Evolutionary conservation across 35 echinoderm and acorn worm genomes (phyloP), one percentile per base, ranked within the genome.

Genomic region (Apostichopus japonicus): DNA sequence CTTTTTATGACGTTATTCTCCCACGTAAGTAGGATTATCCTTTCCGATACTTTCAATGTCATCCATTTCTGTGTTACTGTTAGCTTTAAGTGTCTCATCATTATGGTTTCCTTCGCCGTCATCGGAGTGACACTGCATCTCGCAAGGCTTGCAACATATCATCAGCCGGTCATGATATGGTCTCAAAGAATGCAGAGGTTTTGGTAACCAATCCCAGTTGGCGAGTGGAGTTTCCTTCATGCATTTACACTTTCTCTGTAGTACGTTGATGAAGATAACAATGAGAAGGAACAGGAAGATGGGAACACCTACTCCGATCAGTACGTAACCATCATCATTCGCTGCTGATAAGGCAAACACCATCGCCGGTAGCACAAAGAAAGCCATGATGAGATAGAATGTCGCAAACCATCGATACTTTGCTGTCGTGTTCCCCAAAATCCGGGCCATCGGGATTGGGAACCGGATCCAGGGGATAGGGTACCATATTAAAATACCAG

Each of bases 401-500:
- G 96, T 84, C 11, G 97, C 95, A 72, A 99, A 96, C 95, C 97
- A 99, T 8, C 95, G 93, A 89, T 99, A 99, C 80, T 93, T 94
- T 23, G 97, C 97, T 23, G 97, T 99, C 27, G 95, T 99, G 95
- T 99, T 99, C 14, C 97, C 97, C 8, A 95, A 73, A 27, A 76
- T 77, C 77, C 95, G 96, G 17, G 97, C 95, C 44, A 96, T 54
- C 1, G 92, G 83, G 84, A 99, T 87, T 4, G 97, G 97, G 6
- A 96, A 24, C 7, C 97, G 84, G 70, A 99, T 95, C 6, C 90
- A 76, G 27, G 97, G 97, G 22, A 99, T 77, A 11, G 97, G 97
- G 53, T 99, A 99, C 97, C 97, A 99, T 9, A 99, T 90, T 24
- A 99, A 10, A 55, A 99, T 99, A 70, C 95, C 97, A 44, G 77